Evolutionary conservation across 2,888 invertebrate genomes (phyloP).

Genomic region (Phytoseiulus persimilis): DNA sequence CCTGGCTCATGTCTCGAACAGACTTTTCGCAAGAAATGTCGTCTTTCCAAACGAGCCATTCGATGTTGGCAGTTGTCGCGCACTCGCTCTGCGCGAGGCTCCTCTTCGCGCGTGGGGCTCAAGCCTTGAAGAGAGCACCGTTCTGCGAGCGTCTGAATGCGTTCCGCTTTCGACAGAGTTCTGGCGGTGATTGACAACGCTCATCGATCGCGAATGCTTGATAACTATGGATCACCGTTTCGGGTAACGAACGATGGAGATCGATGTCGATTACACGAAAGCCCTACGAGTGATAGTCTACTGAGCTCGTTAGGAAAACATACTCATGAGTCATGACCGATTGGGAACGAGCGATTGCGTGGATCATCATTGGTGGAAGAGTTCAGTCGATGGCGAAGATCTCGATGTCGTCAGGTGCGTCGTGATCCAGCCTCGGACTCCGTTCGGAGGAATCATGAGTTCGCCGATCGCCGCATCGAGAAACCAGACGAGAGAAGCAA

Average conservation of each 20-base stretch:
- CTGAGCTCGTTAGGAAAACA: neutral
- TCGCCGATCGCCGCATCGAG: neutral
- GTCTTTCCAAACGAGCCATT: neutral
- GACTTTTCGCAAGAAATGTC: conserved; percentile 5
- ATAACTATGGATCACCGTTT: neutral
- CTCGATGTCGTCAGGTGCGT: neutral
- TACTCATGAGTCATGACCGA: neutral
- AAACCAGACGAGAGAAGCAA: neutral
- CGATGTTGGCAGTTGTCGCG: neutral
- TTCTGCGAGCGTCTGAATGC: neutral
- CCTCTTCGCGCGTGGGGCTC: neutral
- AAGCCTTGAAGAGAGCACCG: neutral
- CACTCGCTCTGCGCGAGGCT: neutral
- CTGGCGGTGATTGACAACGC: neutral
- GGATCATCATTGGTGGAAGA: neutral
- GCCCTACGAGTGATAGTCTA: neutral
- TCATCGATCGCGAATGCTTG: neutral
- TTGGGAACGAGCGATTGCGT: neutral
- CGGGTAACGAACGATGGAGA: neutral
- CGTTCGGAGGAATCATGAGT: neutral
- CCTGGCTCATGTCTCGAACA: neutral
- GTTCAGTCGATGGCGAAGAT: neutral
- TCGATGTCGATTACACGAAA: neutral
- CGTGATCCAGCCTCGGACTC: neutral
- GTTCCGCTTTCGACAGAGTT: neutral